These are phyloP conservation scores for Ectropis grisescens DNA, from an alignment of 1,140 invertebrate species.

Conservation along the genomic window DNA sequence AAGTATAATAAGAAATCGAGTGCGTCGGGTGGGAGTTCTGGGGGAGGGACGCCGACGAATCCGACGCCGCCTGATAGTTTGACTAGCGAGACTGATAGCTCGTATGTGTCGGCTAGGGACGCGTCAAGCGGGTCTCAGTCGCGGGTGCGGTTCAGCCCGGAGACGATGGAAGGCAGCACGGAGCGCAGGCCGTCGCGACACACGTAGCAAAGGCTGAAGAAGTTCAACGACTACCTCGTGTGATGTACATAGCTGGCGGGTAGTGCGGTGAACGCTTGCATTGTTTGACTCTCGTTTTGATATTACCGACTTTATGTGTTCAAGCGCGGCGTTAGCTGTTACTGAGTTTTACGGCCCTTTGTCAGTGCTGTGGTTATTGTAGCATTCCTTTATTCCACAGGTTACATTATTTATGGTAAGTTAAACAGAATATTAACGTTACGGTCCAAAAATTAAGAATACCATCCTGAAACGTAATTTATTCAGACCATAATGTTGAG, in stretches of 20 bases:
- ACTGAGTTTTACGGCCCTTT: too few species aligned
- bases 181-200: constrained; percentile 39
- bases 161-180: constrained; percentile 69
- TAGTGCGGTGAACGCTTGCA: constrained; percentile 29
- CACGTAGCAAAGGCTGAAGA: constrained; percentile 62
- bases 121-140: constrained; percentile 75
- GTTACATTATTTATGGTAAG: too few species aligned
- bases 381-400: too few species aligned
- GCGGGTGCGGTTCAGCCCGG: constrained; percentile 85
- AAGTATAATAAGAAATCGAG: constrained; percentile 73
- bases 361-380: too few species aligned
- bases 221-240: constrained; percentile 67
- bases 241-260: constrained; percentile 35
- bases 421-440: too few species aligned
- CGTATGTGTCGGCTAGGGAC: constrained; percentile 86
- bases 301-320: too few species aligned
- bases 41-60: constrained; percentile 84
- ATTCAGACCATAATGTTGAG: too few species aligned
- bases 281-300: neutral
- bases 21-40: constrained; percentile 72
- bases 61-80: constrained; percentile 87
- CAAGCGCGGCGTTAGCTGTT: too few species aligned
- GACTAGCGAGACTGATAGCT: constrained; percentile 84
- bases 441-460: too few species aligned
- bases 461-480: too few species aligned